Conservation (phyloP, 2,888 invertebrate genomes). For the Spicauda simplicius region DNA sequence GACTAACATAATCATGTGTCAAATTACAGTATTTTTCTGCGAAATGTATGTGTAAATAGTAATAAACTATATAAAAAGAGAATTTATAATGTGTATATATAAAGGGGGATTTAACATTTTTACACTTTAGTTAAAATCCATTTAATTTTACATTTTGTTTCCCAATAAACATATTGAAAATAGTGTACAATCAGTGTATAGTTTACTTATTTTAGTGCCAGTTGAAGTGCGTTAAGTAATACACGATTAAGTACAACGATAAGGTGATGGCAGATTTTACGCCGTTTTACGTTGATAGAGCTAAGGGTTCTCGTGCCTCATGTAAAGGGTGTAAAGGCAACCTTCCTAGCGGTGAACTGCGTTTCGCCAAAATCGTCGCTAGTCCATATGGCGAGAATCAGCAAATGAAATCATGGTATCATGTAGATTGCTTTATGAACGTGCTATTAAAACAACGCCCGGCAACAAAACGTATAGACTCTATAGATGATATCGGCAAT, state of each 20-base stretch:
- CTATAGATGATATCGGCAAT: slow-evolving; percentile 91
- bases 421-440: slow-evolving; percentile 92
- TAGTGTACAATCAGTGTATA: too few relatives aligned
- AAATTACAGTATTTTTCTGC: background rate
- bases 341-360: slow-evolving; percentile 88
- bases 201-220: background rate
- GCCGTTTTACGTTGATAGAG: slow-evolving; percentile 90
- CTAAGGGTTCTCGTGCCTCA: slow-evolving; percentile 91
- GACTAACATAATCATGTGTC: background rate
- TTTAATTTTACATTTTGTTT: too few relatives aligned
- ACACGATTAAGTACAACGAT: background rate
- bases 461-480: slow-evolving; percentile 92
- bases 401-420: slow-evolving; percentile 94
- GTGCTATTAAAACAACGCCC: slow-evolving; percentile 91
- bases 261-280: slow-evolving; percentile 54
- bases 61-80: too few relatives aligned
- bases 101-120: too few relatives aligned
- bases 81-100: too few relatives aligned
- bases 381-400: slow-evolving; percentile 91
- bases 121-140: too few relatives aligned
- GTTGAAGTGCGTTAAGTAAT: background rate
- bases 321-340: slow-evolving; percentile 95
- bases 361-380: slow-evolving; percentile 90
- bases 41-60: background rate
- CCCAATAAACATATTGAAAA: too few relatives aligned